These are phyloP conservation scores for Rhinogobius similis DNA, from an alignment of 2,113 vertebrate species.

Conservation along the genomic window DNA sequence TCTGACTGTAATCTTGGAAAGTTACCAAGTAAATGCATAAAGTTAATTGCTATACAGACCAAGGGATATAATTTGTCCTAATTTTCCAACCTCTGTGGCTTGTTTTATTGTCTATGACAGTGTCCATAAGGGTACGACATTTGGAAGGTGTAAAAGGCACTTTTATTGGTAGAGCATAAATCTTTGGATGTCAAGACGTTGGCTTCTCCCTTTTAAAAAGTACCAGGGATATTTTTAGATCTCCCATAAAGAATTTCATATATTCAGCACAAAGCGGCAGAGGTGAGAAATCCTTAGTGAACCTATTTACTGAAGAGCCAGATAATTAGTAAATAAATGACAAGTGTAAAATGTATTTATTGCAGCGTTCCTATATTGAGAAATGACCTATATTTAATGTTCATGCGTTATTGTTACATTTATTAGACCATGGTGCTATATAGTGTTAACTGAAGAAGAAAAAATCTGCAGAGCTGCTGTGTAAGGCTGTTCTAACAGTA, in stretches of 20 bases:
- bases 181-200: constrained; percentile 49
- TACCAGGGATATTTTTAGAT: constrained; percentile 35
- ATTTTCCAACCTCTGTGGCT: constrained; percentile 46
- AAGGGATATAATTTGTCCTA: constrained; percentile 48
- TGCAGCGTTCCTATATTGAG: constrained; percentile 5
- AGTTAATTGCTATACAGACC: constrained; percentile 55
- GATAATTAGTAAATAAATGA: constrained; percentile 24
- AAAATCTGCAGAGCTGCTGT: neutral
- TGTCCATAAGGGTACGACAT: constrained; percentile 53
- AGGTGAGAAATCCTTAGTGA: constrained; percentile 27
- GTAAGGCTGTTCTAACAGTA: neutral
- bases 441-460: neutral
- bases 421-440: neutral
- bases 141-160: constrained; percentile 50
- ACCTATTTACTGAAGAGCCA: constrained; percentile 14
- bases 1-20: constrained; percentile 48
- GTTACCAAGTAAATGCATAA: constrained; percentile 62
- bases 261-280: constrained; percentile 43
- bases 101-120: constrained; percentile 65
- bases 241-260: constrained; percentile 33
- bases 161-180: constrained; percentile 59
- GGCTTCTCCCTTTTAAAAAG: constrained; percentile 36
- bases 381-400: neutral
- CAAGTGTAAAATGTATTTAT: constrained; percentile 6
- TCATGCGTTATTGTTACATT: neutral